Percentiles rank a stretch among this genome's conserved stretches.
Evolutionary conservation across 2,113 vertebrate species (phyloP).

Genomic region (Empidonax alnorum): DNA sequence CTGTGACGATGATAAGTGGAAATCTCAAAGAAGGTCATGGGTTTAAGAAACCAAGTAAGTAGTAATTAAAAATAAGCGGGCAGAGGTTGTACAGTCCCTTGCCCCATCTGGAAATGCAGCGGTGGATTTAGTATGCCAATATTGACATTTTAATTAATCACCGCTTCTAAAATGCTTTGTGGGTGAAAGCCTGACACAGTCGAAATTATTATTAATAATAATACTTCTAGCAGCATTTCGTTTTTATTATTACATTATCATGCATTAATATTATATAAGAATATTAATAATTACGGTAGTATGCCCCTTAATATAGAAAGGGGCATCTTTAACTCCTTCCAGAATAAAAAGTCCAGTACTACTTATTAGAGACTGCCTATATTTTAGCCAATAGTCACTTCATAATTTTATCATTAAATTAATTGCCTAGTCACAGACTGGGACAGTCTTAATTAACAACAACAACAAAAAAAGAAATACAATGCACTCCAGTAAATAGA

Average conservation of each 20-base stretch:
- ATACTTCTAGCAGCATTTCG: neutral
- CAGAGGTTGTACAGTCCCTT: neutral
- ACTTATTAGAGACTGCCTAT: neutral
- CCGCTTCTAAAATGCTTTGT: slow-evolving; percentile 22
- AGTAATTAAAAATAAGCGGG: slow-evolving; percentile 47
- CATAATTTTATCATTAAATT: slow-evolving; percentile 2
- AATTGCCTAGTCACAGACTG: neutral
- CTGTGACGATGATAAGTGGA: neutral
- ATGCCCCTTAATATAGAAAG: neutral
- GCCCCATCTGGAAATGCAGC: neutral
- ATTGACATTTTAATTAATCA: slow-evolving; percentile 52
- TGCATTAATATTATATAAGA: slow-evolving; percentile 34
- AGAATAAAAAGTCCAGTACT: neutral
- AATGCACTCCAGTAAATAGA: slow-evolving; percentile 36
- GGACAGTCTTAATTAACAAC: slow-evolving; percentile 13
- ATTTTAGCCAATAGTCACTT: neutral
- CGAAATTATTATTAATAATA: slow-evolving; percentile 11
- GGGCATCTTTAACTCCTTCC: neutral
- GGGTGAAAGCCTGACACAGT: neutral
- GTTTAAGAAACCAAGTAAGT: slow-evolving; percentile 40
- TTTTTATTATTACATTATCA: slow-evolving; percentile 18
- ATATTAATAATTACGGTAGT: neutral
- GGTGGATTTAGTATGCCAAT: slow-evolving; percentile 34
- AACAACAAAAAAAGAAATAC: slow-evolving; percentile 54
- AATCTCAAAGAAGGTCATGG: neutral